These are phyloP conservation scores for Zele albiditarsus DNA, from an alignment of 2,888 invertebrate genomes.

Conservation along the genomic window DNA sequence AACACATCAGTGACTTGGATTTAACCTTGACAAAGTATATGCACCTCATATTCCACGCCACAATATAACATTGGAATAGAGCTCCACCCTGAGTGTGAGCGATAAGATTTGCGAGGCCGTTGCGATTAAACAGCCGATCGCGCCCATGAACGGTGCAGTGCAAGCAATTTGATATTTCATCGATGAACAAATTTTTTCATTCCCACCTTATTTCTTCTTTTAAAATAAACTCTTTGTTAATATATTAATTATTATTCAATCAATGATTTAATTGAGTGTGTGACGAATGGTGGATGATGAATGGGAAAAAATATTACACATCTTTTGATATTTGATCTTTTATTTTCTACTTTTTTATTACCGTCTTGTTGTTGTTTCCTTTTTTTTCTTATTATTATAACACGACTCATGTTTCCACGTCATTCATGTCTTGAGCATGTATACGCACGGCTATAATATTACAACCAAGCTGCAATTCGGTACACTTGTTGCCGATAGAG, in stretches of 20 bases:
- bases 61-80: background rate
- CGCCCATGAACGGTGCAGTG: background rate
- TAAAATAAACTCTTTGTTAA: background rate
- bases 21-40: slow-evolving; percentile 1
- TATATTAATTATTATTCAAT: too few species aligned
- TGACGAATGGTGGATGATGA: background rate
- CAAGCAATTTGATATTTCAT: background rate
- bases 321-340: too few species aligned
- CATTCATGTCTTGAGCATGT: too few species aligned
- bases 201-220: background rate
- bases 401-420: too few species aligned
- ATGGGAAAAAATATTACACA: background rate
- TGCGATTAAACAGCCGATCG: background rate
- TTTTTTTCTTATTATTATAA: too few species aligned
- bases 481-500: too few species aligned
- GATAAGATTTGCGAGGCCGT: slow-evolving; percentile 5
- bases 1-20: background rate
- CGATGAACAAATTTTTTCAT: background rate
- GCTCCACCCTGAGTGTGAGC: background rate
- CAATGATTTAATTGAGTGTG: too few species aligned
- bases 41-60: background rate
- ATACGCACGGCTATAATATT: too few species aligned
- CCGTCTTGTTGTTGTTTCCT: too few species aligned
- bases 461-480: too few species aligned
- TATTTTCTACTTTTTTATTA: too few species aligned